phyloP scores from a whole-genome alignment of 2,797 vertebrate genomes.

The Leucoraja ocellata region DNA sequence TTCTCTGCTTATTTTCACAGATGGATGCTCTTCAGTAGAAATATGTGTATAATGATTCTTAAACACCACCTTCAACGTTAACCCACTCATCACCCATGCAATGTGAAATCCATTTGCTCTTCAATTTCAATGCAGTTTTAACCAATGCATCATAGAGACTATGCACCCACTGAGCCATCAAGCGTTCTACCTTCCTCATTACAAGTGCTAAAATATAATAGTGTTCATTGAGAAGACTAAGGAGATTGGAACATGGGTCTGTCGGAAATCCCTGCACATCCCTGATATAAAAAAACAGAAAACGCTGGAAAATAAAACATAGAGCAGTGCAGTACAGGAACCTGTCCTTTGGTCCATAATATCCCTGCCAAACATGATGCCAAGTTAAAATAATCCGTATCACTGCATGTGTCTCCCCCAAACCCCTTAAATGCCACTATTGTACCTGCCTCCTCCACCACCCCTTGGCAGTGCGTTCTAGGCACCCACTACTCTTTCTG shows the following conservation, averaged over 20 bases:
- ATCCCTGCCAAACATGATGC: too few species aligned
- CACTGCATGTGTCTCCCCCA: too few species aligned
- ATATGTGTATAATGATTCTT: neutral
- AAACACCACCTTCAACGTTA: neutral
- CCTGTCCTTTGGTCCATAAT: too few species aligned
- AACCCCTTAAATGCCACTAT: too few species aligned
- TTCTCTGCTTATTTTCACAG: neutral
- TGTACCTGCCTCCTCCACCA: too few species aligned
- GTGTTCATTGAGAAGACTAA: neutral
- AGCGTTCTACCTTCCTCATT: neutral
- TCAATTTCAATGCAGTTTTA: neutral
- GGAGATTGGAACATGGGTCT: neutral
- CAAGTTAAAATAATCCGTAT: too few species aligned
- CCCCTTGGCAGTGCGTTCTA: too few species aligned
- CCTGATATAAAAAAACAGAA: too few species aligned
- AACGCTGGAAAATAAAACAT: too few species aligned
- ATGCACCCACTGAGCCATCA: neutral
- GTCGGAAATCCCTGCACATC: too few species aligned
- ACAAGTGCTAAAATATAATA: neutral
- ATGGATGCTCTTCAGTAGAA: neutral
- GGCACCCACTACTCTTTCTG: too few species aligned
- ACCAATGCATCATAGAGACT: neutral
- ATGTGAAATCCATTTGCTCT: neutral
- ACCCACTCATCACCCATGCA: neutral
- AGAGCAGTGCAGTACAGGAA: too few species aligned